These are phyloP conservation scores for Cheilosia soror DNA, from an alignment of 2,888 invertebrate species.

Conservation along the genomic window DNA sequence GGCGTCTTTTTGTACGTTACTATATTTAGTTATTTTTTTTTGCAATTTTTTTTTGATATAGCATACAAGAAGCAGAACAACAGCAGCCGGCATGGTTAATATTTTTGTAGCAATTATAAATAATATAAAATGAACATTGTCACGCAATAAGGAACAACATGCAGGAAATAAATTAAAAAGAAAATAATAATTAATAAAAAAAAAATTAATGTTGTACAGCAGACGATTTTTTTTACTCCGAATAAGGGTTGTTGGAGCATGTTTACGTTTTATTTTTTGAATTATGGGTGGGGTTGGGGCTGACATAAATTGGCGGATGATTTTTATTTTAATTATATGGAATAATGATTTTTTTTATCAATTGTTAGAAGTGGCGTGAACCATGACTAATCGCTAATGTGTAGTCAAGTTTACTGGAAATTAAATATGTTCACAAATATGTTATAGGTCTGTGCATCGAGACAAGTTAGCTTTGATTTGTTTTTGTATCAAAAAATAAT, in stretches of 20 bases:
- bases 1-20: slow-evolving; percentile 93
- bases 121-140: slow-evolving; percentile 78
- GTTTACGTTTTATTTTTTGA: slow-evolving; percentile 7
- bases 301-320: not conserved
- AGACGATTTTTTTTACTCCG: not conserved
- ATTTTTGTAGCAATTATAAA: slow-evolving; percentile 57
- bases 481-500: too few relatives aligned
- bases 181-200: slow-evolving; percentile 51
- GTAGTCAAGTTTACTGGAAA: too few relatives aligned
- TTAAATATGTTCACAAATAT: too few relatives aligned
- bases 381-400: too few relatives aligned
- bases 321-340: too few relatives aligned
- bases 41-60: slow-evolving; percentile 25
- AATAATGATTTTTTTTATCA: too few relatives aligned
- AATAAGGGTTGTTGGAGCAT: slow-evolving; percentile 24
- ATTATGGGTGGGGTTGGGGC: too few relatives aligned
- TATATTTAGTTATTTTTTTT: slow-evolving; percentile 84
- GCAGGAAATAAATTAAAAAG: slow-evolving; percentile 57
- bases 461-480: too few relatives aligned
- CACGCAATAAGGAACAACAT: slow-evolving; percentile 59
- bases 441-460: too few relatives aligned
- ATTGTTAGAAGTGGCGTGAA: too few relatives aligned
- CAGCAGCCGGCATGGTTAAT: slow-evolving; percentile 69
- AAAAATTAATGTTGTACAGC: not conserved
- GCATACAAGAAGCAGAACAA: slow-evolving; percentile 70